Evolutionary conservation across 2,113 vertebrate genomes (phyloP).

Genomic region (Martes martes): DNA sequence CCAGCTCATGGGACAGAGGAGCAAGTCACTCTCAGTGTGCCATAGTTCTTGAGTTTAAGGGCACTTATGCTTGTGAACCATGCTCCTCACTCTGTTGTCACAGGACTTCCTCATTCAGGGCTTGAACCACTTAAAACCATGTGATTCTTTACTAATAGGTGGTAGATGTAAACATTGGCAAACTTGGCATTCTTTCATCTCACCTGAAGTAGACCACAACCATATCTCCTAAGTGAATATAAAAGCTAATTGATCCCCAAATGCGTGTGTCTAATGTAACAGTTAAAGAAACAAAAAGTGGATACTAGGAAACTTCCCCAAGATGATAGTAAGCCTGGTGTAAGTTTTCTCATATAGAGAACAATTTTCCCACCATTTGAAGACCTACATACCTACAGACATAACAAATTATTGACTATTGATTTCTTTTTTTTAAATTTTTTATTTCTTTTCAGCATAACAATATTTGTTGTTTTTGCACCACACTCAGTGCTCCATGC

Average conservation of each 20-base stretch:
- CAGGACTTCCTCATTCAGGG: background rate
- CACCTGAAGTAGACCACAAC: background rate
- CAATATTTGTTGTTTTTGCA: no score
- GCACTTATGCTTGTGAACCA: background rate
- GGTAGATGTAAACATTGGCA: background rate
- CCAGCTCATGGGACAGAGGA: background rate
- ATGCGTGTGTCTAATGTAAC: background rate
- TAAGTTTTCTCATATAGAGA: background rate
- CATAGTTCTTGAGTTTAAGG: background rate
- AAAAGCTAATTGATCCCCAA: background rate
- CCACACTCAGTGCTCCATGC: no score
- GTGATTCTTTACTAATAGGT: background rate
- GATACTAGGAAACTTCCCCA: background rate
- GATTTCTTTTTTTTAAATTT: background rate
- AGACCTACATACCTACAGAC: background rate
- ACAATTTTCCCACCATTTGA: background rate
- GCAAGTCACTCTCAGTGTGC: background rate
- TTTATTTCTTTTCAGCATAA: background rate
- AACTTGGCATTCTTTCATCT: background rate
- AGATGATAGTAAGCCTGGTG: background rate
- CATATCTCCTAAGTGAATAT: background rate
- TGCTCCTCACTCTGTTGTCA: background rate
- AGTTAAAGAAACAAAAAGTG: background rate
- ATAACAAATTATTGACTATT: background rate
- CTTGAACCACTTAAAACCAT: background rate